phyloP scores from a whole-genome alignment of 2,113 vertebrate genomes.

The Bubo blakistoni region DNA sequence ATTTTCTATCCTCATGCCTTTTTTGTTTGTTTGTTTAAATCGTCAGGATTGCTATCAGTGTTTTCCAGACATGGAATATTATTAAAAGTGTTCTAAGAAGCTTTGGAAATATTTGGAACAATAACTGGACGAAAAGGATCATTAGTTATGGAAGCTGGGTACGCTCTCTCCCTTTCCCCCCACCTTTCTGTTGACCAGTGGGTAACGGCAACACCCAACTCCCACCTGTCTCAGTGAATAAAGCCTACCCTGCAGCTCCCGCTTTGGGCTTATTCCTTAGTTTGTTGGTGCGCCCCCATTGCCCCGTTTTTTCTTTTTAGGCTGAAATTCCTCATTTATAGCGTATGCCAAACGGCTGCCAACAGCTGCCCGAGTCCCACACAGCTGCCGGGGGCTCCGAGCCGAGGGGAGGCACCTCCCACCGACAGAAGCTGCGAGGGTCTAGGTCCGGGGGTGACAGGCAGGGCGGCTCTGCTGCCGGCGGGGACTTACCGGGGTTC shows the following conservation, averaged over 20 bases:
- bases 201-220: neutral
- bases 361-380: neutral
- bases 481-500: neutral
- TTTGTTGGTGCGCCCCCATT: neutral
- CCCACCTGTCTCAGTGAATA: neutral
- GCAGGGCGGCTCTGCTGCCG: neutral
- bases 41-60: conserved; percentile 47
- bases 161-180: neutral
- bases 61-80: conserved; percentile 51
- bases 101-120: conserved; percentile 14
- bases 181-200: neutral
- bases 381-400: accelerated
- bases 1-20: neutral
- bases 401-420: neutral
- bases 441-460: neutral
- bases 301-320: neutral
- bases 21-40: neutral
- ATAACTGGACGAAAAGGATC: conserved; percentile 48
- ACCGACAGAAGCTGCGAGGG: neutral
- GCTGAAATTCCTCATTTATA: neutral
- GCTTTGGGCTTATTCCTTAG: neutral
- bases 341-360: neutral
- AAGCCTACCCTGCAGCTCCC: accelerated
- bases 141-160: conserved; percentile 49
- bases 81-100: conserved; percentile 48